These are phyloP conservation scores for Junonia oenone DNA, from an alignment of 2,888 invertebrate species.

Conservation along the genomic window DNA sequence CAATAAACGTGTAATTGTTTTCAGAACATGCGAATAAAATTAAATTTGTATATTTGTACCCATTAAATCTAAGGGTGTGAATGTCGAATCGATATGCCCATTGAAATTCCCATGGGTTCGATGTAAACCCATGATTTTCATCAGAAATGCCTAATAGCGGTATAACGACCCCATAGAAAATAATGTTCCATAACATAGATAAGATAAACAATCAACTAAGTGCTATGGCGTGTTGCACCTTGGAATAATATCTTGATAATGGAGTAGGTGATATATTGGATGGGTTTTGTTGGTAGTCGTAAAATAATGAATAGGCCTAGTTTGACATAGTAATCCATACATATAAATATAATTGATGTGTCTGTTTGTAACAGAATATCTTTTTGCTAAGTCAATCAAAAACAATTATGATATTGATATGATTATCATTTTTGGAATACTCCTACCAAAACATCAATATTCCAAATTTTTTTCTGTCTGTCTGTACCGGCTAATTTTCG, in stretches of 20 bases:
- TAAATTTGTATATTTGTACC: background rate
- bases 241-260: slow-evolving; percentile 12
- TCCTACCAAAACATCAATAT: too few relatives aligned
- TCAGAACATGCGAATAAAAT: background rate
- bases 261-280: slow-evolving; percentile 1
- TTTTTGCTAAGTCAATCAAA: too few relatives aligned
- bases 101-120: background rate
- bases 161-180: slow-evolving; percentile 24
- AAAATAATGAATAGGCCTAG: background rate
- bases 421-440: too few relatives aligned
- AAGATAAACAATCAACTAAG: slow-evolving; percentile 25
- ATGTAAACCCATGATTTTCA: slow-evolving; percentile 3
- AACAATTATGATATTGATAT: too few relatives aligned
- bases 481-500: too few relatives aligned
- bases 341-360: too few relatives aligned
- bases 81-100: background rate
- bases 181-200: slow-evolving; percentile 8
- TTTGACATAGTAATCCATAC: too few relatives aligned
- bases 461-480: too few relatives aligned
- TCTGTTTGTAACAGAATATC: too few relatives aligned
- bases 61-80: background rate
- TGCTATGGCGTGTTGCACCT: slow-evolving; percentile 25
- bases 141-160: slow-evolving; percentile 10
- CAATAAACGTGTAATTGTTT: background rate
- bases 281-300: background rate